These are phyloP conservation scores for Xestia xanthographa DNA, from an alignment of 2,888 invertebrate genomes.

Conservation along the genomic window DNA sequence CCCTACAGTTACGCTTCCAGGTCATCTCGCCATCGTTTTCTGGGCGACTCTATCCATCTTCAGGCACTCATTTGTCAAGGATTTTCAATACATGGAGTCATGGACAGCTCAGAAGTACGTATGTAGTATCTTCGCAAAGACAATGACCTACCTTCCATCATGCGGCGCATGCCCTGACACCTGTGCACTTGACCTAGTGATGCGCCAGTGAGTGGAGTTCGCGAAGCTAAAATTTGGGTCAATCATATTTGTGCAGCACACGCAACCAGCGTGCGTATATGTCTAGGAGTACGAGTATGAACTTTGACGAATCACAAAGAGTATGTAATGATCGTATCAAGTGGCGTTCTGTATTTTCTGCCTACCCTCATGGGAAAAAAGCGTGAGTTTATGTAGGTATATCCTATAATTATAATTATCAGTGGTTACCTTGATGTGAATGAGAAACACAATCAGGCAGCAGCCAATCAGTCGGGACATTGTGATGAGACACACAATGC, in stretches of 20 bases:
- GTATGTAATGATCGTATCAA: neutral
- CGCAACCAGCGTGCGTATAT: neutral
- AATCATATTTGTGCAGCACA: neutral
- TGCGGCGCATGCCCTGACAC: neutral
- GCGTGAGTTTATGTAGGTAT: neutral
- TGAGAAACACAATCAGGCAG: constrained; percentile 39
- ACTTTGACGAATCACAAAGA: neutral
- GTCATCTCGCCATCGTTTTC: neutral
- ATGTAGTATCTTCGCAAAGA: neutral
- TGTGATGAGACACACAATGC: constrained; percentile 23
- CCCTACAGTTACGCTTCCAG: neutral
- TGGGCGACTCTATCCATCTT: neutral
- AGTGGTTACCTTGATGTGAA: constrained; percentile 31
- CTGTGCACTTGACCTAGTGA: neutral
- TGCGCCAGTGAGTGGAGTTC: neutral
- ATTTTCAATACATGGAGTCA: no score
- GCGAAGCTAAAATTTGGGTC: no score
- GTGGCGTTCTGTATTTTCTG: neutral
- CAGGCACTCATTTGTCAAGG: neutral
- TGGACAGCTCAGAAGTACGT: neutral
- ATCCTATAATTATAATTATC: neutral
- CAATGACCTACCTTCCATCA: neutral
- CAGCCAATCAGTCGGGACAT: constrained; percentile 43
- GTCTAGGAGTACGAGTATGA: no score
- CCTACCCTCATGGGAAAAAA: neutral